phyloP scores from a whole-genome alignment of 2,113 vertebrate genomes.

The Ochotona princeps region DNA sequence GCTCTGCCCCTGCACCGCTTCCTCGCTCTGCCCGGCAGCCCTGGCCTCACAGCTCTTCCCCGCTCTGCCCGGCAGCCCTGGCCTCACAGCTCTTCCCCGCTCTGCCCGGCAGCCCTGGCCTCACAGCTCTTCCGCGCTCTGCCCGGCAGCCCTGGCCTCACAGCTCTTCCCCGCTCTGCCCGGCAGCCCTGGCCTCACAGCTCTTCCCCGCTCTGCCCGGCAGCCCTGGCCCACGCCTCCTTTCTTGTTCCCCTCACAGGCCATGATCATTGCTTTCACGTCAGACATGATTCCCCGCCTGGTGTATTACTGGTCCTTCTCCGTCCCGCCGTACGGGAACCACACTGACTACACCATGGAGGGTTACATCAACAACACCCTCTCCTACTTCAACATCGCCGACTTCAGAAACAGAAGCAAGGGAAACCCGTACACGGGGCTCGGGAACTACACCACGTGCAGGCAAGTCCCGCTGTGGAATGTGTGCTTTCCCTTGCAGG shows the following conservation, averaged over 20 bases:
- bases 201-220: too few species aligned
- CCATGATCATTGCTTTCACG: slow-evolving; percentile 96
- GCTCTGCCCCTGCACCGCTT: too few species aligned
- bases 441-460: slow-evolving; percentile 87
- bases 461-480: slow-evolving; percentile 87
- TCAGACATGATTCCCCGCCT: slow-evolving; percentile 97
- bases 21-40: background rate
- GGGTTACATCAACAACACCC: slow-evolving; percentile 94
- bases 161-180: too few species aligned
- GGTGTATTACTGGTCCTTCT: slow-evolving; percentile 98
- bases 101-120: too few species aligned
- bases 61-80: too few species aligned
- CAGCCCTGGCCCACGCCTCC: too few species aligned
- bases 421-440: slow-evolving; percentile 73
- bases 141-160: too few species aligned
- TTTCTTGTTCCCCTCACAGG: slow-evolving; percentile 84
- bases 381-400: slow-evolving; percentile 89
- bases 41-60: background rate
- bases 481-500: background rate
- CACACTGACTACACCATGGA: slow-evolving; percentile 88
- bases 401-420: slow-evolving; percentile 89
- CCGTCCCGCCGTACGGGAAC: slow-evolving; percentile 89
- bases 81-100: too few species aligned
- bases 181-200: too few species aligned
- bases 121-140: too few species aligned